phyloP scores from a whole-genome alignment of 1,140 invertebrate genomes.

The Parasteatoda tepidariorum region DNA sequence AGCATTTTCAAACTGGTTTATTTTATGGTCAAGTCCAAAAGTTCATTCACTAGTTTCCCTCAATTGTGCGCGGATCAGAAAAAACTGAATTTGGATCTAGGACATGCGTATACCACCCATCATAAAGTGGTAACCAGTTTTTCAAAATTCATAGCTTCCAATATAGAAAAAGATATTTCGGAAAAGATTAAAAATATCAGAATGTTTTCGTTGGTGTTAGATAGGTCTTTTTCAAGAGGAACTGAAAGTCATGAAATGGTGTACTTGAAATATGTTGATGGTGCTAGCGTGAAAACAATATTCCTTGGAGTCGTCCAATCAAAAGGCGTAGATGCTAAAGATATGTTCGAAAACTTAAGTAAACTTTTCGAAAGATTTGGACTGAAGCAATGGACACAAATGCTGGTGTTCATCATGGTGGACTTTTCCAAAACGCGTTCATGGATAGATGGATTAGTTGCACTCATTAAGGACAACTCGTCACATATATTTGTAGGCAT shows the following conservation, averaged over 20 bases:
- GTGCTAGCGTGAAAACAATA: background rate
- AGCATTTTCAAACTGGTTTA: constrained; percentile 13
- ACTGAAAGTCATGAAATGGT: constrained; percentile 10
- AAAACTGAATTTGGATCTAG: background rate
- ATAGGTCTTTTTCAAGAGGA: background rate
- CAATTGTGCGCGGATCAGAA: constrained; percentile 1
- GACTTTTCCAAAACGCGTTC: background rate
- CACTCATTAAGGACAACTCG: background rate
- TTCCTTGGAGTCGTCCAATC: constrained; percentile 16
- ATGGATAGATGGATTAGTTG: background rate
- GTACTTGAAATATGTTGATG: constrained; percentile 13
- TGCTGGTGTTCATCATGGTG: background rate
- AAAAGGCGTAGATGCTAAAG: background rate
- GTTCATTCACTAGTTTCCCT: constrained; percentile 12
- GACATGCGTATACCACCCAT: constrained; percentile 8
- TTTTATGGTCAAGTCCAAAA: constrained; percentile 8
- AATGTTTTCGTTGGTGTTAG: background rate
- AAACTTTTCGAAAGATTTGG: background rate
- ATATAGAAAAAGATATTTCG: background rate
- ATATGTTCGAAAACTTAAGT: background rate
- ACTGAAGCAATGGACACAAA: background rate
- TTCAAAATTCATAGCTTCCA: constrained; percentile 8
- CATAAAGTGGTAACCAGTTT: constrained; percentile 6
- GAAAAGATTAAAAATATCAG: background rate
- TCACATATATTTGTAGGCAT: background rate